phyloP scores from a whole-genome alignment of 2,113 vertebrate genomes.

The Microtus montanus region DNA sequence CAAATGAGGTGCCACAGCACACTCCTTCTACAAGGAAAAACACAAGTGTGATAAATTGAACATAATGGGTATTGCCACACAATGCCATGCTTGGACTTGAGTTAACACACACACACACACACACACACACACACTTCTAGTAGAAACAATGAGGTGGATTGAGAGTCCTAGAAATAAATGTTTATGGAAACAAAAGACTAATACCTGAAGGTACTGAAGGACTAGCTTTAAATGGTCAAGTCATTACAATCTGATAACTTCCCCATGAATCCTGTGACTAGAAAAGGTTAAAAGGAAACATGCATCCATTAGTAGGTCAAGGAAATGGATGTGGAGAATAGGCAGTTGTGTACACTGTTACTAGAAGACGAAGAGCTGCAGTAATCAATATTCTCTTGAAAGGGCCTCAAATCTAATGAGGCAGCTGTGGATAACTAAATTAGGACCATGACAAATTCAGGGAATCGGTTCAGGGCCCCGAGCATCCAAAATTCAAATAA shows the following conservation, averaged over 20 bases:
- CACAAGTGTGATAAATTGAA: not conserved
- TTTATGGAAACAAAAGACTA: not conserved
- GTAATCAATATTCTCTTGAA: conserved; percentile 55
- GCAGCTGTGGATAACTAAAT: conserved; percentile 49
- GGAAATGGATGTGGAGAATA: not conserved
- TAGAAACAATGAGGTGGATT: not conserved
- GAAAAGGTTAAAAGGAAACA: conserved; percentile 28
- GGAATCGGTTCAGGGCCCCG: conserved; percentile 42
- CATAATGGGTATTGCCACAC: not conserved
- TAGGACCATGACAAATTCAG: conserved; percentile 40
- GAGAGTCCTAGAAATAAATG: not conserved
- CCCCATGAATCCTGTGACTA: not conserved
- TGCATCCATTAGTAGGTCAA: not conserved
- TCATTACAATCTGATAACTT: not conserved
- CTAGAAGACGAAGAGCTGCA: conserved; percentile 18
- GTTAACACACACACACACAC: not conserved
- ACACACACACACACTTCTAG: not conserved
- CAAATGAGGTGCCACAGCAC: no score
- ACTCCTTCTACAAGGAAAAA: not conserved
- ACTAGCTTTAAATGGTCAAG: not conserved
- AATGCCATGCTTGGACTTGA: not conserved
- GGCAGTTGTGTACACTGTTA: not conserved
- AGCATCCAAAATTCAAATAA: conserved; percentile 62
- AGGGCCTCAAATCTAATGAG: conserved; percentile 54
- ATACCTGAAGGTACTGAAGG: not conserved